phyloP scores from a whole-genome alignment of 2,888 invertebrate genomes.

The Perizoma flavofasciatum region DNA sequence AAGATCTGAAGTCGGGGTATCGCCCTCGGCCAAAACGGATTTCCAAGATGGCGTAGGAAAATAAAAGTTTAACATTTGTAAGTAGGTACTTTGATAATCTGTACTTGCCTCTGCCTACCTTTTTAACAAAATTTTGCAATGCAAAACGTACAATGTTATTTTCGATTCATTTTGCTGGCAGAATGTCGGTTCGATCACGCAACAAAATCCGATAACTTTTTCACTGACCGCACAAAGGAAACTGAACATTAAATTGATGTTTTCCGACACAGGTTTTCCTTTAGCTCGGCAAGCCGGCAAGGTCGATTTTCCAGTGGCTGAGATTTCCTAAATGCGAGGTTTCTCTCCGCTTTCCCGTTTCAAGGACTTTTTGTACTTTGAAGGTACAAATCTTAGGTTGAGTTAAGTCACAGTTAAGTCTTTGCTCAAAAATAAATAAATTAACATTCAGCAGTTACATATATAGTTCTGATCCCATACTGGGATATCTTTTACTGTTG shows the following conservation, averaged over 20 bases:
- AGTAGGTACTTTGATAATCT: too few relatives aligned
- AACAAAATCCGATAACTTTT: slow-evolving; percentile 54
- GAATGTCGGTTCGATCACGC: slow-evolving; percentile 33
- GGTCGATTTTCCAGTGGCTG: slow-evolving; percentile 49
- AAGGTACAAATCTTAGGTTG: slow-evolving; percentile 2
- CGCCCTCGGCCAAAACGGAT: too few relatives aligned
- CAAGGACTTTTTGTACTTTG: slow-evolving; percentile 33
- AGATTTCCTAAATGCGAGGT: slow-evolving; percentile 44
- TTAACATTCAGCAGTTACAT: too few relatives aligned
- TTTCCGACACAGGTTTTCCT: slow-evolving; percentile 63
- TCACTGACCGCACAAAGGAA: slow-evolving; percentile 49
- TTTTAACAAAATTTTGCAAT: background rate
- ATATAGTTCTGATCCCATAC: too few relatives aligned
- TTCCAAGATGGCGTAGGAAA: too few relatives aligned
- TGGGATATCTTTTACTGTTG: too few relatives aligned
- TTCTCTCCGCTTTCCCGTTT: slow-evolving; percentile 45
- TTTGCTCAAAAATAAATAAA: too few relatives aligned
- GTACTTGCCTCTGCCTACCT: background rate
- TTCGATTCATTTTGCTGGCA: slow-evolving; percentile 22
- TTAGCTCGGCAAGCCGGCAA: slow-evolving; percentile 37
- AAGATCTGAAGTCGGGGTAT: too few relatives aligned
- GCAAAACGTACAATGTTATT: slow-evolving; percentile 5
- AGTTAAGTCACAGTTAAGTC: too few relatives aligned
- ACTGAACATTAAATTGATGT: slow-evolving; percentile 46
- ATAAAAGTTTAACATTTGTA: too few relatives aligned